Evolutionary conservation across 2,113 vertebrate genomes (phyloP).

Genomic region (Rhynchopsitta pachyrhyncha): DNA sequence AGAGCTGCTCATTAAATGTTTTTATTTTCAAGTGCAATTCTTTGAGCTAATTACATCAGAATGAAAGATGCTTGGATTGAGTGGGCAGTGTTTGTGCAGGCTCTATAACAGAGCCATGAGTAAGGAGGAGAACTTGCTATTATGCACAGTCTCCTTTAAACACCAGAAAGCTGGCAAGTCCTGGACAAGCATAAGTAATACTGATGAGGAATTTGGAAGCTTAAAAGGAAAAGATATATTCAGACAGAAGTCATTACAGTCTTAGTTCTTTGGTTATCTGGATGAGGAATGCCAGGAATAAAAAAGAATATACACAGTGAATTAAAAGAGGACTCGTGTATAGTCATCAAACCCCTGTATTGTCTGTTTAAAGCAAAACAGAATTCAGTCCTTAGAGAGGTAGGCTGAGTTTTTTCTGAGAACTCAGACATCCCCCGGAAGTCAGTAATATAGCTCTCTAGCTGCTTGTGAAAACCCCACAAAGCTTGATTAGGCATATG

Average conservation of each 20-base stretch:
- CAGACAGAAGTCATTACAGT: not conserved
- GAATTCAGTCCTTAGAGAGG: not conserved
- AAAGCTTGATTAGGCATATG: not conserved
- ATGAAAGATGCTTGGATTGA: not conserved
- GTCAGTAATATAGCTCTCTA: not conserved
- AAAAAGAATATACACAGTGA: not conserved
- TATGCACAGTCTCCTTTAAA: not conserved
- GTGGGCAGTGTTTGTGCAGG: not conserved
- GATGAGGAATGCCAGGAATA: not conserved
- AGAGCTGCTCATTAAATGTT: not conserved
- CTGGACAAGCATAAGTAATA: slow-evolving; percentile 10
- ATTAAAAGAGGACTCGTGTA: not conserved
- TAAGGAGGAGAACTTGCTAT: not conserved
- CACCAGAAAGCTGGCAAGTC: slow-evolving; percentile 7
- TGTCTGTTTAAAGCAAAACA: not conserved
- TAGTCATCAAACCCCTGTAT: not conserved
- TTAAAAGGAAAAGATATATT: slow-evolving; percentile 19
- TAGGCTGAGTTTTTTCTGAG: not conserved
- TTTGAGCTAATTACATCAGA: not conserved
- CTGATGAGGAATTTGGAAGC: slow-evolving; percentile 11
- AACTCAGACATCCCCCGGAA: not conserved
- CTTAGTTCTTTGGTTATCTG: slow-evolving; percentile 2
- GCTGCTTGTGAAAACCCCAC: not conserved
- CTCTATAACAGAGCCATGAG: not conserved
- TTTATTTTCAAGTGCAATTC: not conserved